These are phyloP conservation scores for Drosophila imparisetae DNA, from an alignment of 2,888 invertebrate species.

Conservation along the genomic window DNA sequence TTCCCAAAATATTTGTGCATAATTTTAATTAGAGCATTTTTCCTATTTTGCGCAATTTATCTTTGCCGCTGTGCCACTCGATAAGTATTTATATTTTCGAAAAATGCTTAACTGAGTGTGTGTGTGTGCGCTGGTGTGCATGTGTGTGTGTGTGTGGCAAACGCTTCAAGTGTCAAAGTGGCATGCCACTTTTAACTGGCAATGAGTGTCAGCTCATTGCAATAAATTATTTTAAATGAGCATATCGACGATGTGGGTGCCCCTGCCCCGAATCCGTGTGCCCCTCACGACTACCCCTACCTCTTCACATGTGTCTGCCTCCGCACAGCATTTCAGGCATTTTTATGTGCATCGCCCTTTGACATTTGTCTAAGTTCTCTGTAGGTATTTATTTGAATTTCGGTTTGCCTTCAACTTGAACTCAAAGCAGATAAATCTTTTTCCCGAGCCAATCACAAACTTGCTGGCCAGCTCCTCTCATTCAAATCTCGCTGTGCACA, in stretches of 20 bases:
- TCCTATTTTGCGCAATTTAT: conserved; percentile 79
- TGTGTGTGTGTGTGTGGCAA: conserved; percentile 48
- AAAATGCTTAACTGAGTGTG: conserved; percentile 15
- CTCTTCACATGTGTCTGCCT: conserved; percentile 32
- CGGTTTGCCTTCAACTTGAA: conserved; percentile 34
- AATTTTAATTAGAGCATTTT: conserved; percentile 82
- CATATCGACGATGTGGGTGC: conserved; percentile 74
- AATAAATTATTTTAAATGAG: conserved; percentile 84
- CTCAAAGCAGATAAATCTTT: conserved; percentile 67
- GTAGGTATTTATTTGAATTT: conserved; percentile 37
- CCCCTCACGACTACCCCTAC: conserved; percentile 3
- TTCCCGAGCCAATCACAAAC: conserved; percentile 70
- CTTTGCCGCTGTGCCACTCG: conserved; percentile 53
- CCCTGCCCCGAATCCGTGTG: neutral
- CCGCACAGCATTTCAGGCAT: conserved; percentile 49
- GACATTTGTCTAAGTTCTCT: conserved; percentile 39
- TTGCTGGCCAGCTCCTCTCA: conserved; percentile 53
- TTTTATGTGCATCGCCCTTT: conserved; percentile 64
- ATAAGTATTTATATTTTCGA: conserved; percentile 56
- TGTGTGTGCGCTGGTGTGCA: conserved; percentile 27
- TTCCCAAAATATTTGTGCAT: conserved; percentile 81
- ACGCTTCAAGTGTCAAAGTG: conserved; percentile 57
- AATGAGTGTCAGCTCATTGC: conserved; percentile 79
- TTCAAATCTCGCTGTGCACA: conserved; percentile 62
- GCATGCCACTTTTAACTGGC: conserved; percentile 70